Evolutionary conservation across 2,888 invertebrate genomes (phyloP), one percentile per base, ranked within the genome.

Genomic region (Pherbina coryleti): DNA sequence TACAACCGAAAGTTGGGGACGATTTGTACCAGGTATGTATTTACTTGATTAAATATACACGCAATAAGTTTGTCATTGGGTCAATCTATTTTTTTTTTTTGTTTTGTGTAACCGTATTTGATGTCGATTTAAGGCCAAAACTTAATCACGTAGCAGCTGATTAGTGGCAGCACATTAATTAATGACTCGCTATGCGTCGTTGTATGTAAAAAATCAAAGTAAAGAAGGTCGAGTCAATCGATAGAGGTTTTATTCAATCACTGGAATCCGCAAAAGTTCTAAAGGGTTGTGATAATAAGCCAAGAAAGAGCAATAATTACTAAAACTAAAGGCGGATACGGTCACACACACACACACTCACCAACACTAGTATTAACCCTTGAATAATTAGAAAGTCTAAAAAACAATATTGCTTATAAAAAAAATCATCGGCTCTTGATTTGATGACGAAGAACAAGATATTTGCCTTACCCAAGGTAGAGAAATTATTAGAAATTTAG

Each of bases 1-100:
- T 0, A 90, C 94, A 8, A 91, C 95, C 76, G 94, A 95, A 86
- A 92, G 96, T 53, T 97, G 96, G 96, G 95, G 96, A n/a, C 91
- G 95, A 86, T 96, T 92, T 87, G 95, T 94, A 60, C 96, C 96
- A 88, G 95, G 88, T 88, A 78, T 81, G 84, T 83, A 37, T 34
- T 11, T 25, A 22, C 49, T 51, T 7, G 11, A 25, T 8, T 14
- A 31, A 62, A 31, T 64, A 31, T 11, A 51, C 3, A 5, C 7
- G 51, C 11, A 51, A 51, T 51, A 51, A 51, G 51, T n/a, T n/a
- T n/a, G n/a, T n/a, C n/a, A 11, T 17, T 51, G 7, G 51, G 51
- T 51, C 4, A 7, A n/a, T 4, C 7, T 3, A 51, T 4, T 2
- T 3, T 3, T 51, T 3, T 51, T n/a, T 17, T 51, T 19, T 19